Evolutionary conservation across 2,888 invertebrate genomes (phyloP), one percentile per base, ranked within the genome.

Genomic region (Acleris emargana): DNA sequence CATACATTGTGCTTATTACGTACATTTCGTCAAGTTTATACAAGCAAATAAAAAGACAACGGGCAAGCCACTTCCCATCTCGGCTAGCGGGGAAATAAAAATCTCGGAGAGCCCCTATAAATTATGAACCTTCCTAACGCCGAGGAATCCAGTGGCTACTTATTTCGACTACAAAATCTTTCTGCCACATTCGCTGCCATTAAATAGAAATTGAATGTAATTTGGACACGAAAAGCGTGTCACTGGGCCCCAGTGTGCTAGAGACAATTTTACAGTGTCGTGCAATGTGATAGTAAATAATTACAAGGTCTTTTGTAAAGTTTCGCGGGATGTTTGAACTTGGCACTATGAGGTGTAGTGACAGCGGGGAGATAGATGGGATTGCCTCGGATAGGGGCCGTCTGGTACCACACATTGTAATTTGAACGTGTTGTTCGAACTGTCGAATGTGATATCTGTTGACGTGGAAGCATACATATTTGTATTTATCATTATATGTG

Each of bases 61-160:
- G 57, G 45, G 61, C 60, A 66, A 66, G 66, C 45, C 66, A 66
- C 66, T 66, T 66, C 25, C 25, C 25, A 66, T 66, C 64, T 60
- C 51, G 32, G 32, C 55, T 59, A 60, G 20, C 54, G 22, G 47
- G 57, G 60, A 61, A 66, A 66, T 66, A 61, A 66, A 66, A 66
- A 66, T 66, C 61, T 66, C 52, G 57, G 52, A 52, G 52, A 66
- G 51, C 60, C 61, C 66, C 60, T 61, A 61, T 66, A 66, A 66
- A 66, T 66, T 66, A 66, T 66, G 66, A 66, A 61, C 60, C 66
- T 55, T 47, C 66, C 45, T 66, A 61, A 57, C 47, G 66, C 52
- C 45, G 64, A 50, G 60, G 50, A 61, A 66, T 66, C 47, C 52
- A 20, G 54, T 57, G 61, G 61, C 61, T 61, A 61, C 50, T 60